These are phyloP conservation scores for Argyrosomus japonicus DNA, from an alignment of 2,113 vertebrate species.

Conservation along the genomic window DNA sequence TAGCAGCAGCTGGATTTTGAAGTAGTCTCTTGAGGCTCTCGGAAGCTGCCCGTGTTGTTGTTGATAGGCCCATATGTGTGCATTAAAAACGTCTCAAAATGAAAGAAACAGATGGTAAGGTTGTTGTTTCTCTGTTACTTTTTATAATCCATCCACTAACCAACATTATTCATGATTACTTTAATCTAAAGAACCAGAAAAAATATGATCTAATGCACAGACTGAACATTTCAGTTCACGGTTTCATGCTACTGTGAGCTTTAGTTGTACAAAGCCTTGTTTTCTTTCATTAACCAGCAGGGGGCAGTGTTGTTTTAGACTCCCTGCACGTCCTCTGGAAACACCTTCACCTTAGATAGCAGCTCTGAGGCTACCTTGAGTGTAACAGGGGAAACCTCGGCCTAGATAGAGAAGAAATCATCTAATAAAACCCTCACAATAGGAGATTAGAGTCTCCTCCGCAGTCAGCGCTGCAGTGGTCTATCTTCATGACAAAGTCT, in stretches of 20 bases:
- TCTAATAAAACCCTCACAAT: slow-evolving; percentile 21
- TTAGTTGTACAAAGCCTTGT: neutral
- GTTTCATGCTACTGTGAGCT: neutral
- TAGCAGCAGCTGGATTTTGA: neutral
- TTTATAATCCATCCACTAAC: neutral
- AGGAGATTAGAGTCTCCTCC: slow-evolving; percentile 22
- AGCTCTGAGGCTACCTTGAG: slow-evolving; percentile 6
- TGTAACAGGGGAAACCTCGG: slow-evolving; percentile 25
- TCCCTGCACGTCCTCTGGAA: neutral
- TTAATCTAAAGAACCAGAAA: neutral
- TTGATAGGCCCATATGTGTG: neutral
- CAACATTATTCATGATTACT: neutral
- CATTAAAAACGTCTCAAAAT: neutral
- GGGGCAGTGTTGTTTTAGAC: slow-evolving; percentile 57
- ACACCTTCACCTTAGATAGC: slow-evolving; percentile 36
- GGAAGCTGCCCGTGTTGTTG: neutral
- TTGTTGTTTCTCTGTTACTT: neutral
- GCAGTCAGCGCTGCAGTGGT: neutral
- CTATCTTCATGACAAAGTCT: slow-evolving; percentile 17
- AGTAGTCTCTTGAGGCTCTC: neutral
- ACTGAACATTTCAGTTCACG: neutral
- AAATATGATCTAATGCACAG: neutral
- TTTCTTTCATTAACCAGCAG: slow-evolving; percentile 45
- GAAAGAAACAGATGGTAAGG: neutral
- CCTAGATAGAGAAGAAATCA: slow-evolving; percentile 9